phyloP scores from a whole-genome alignment of 1,140 invertebrate genomes.

The Triops cancriformis region DNA sequence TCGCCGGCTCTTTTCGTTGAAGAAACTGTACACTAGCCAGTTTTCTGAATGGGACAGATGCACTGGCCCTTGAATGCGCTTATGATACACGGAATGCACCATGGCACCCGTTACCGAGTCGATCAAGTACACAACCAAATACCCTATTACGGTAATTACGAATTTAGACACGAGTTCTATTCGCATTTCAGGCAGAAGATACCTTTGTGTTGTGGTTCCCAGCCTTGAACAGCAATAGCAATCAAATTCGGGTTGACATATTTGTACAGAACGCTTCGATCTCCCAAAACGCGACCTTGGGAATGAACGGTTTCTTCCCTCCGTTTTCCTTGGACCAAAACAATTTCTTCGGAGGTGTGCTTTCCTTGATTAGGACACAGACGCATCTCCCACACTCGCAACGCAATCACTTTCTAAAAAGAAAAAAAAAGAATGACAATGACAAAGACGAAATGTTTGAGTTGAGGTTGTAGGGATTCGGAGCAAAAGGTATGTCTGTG shows the following conservation, averaged over 20 bases:
- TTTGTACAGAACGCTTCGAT: slow-evolving; percentile 95
- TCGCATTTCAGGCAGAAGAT: slow-evolving; percentile 30
- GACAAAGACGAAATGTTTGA: too few species aligned
- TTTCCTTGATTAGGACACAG: slow-evolving; percentile 30
- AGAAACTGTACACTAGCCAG: slow-evolving; percentile 91
- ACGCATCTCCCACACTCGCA: slow-evolving; percentile 19
- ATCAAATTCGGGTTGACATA: slow-evolving; percentile 97
- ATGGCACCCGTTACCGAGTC: slow-evolving; percentile 82
- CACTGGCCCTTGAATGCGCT: slow-evolving; percentile 68
- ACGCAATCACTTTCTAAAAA: neutral
- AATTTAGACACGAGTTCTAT: too few species aligned
- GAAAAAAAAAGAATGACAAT: neutral
- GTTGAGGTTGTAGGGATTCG: too few species aligned
- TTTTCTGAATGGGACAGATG: slow-evolving; percentile 94
- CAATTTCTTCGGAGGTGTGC: slow-evolving; percentile 25
- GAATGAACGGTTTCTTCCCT: slow-evolving; percentile 80
- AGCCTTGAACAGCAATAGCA: slow-evolving; percentile 69
- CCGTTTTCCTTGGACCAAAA: neutral
- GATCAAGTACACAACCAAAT: slow-evolving; percentile 71
- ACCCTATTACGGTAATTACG: slow-evolving; percentile 43
- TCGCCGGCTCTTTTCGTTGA: slow-evolving; percentile 84
- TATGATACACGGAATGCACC: slow-evolving; percentile 63
- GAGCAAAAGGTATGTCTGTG: too few species aligned
- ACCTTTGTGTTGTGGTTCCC: slow-evolving; percentile 66
- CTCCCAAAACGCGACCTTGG: slow-evolving; percentile 85